Evolutionary conservation across 2,797 vertebrate species (phyloP).

Genomic region (Sitta carolinensis): DNA sequence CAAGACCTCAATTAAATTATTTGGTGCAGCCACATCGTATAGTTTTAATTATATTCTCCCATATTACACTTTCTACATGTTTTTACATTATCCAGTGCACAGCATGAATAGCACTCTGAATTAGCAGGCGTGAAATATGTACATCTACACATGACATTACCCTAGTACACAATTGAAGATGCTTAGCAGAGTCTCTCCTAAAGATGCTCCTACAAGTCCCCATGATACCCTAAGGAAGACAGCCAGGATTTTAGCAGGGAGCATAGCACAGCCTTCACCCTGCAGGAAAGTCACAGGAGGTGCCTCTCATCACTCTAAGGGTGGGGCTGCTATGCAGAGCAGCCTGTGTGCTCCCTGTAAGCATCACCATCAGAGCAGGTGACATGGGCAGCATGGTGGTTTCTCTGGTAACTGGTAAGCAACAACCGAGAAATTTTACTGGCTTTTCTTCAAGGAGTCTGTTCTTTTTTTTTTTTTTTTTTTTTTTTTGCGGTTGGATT

Average conservation of each 20-base stretch:
- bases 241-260: background rate
- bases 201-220: background rate
- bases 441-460: background rate
- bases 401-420: background rate
- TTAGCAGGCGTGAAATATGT: background rate
- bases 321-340: background rate
- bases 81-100: slow-evolving; percentile 20
- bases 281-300: background rate
- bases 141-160: background rate
- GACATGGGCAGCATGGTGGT: background rate
- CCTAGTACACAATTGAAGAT: background rate
- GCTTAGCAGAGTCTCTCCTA: background rate
- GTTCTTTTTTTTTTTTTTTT: background rate
- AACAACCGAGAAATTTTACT: background rate
- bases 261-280: background rate
- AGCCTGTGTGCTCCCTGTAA: background rate
- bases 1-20: background rate
- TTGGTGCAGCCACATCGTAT: background rate
- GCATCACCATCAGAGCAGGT: background rate
- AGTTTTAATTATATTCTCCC: slow-evolving; percentile 28
- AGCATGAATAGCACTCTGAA: background rate
- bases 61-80: slow-evolving; percentile 11
- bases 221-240: background rate
- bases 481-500: background rate
- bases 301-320: background rate